These are phyloP conservation scores for Leptinotarsa undecemlineata DNA, from an alignment of 1,140 invertebrate genomes.

Conservation along the genomic window DNA sequence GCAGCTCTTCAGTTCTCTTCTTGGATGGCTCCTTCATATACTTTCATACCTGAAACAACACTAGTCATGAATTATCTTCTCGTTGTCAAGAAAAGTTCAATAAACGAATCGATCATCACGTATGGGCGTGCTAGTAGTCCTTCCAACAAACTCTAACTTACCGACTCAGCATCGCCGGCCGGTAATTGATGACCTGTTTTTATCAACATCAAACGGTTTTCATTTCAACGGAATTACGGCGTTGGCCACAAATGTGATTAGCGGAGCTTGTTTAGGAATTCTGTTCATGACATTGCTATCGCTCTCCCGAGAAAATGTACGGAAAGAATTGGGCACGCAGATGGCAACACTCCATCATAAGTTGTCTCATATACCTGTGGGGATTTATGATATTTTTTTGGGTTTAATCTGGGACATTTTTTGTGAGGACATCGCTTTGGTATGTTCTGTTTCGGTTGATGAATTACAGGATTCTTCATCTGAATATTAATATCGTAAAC, in stretches of 20 bases:
- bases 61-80: no score
- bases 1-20: no score
- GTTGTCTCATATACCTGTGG: constrained; percentile 6
- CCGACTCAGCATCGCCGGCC: constrained; percentile 1
- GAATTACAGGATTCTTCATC: no score
- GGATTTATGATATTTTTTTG: constrained; percentile 1
- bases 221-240: constrained; percentile 2
- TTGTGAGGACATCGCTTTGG: neutral
- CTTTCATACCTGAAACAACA: no score
- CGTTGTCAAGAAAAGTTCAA: no score
- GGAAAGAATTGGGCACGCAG: neutral
- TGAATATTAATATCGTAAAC: no score
- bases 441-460: neutral
- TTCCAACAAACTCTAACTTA: neutral
- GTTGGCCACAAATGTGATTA: constrained; percentile 5
- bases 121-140: neutral
- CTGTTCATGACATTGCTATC: constrained; percentile 7
- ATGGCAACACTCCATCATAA: constrained; percentile 5
- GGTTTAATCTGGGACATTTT: neutral
- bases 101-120: neutral
- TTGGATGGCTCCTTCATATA: no score
- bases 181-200: constrained; percentile 2
- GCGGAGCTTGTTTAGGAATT: constrained; percentile 4
- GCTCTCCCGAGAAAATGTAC: neutral
- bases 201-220: constrained; percentile 8